phyloP scores from a whole-genome alignment of 2,888 invertebrate genomes.

The Ypsolopha sequella region DNA sequence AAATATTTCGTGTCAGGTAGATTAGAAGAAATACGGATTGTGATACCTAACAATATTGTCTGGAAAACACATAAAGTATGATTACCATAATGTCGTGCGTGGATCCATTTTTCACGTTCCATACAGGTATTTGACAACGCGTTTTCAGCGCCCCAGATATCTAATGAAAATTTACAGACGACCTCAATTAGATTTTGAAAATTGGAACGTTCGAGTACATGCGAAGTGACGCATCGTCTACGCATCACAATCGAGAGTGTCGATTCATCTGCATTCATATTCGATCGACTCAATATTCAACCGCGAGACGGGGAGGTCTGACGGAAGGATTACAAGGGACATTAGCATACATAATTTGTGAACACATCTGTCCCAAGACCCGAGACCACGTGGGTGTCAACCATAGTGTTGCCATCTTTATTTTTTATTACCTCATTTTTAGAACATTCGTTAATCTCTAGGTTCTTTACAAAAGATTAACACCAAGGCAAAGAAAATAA shows the following conservation, averaged over 20 bases:
- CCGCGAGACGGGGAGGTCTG: slow-evolving; percentile 42
- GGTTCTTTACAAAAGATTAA: too few relatives aligned
- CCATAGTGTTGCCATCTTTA: too few relatives aligned
- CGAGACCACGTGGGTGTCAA: slow-evolving; percentile 35
- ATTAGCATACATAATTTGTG: slow-evolving; percentile 67
- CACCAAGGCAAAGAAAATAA: too few relatives aligned
- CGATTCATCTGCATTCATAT: slow-evolving; percentile 33
- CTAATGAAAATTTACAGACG: too few relatives aligned
- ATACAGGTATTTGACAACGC: slow-evolving; percentile 2
- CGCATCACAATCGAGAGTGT: slow-evolving; percentile 17
- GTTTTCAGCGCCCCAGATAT: too few relatives aligned
- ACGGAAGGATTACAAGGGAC: slow-evolving; percentile 58
- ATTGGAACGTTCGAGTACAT: too few relatives aligned
- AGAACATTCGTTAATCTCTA: too few relatives aligned
- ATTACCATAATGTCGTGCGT: slow-evolving; percentile 51
- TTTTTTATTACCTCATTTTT: too few relatives aligned
- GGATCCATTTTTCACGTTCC: slow-evolving; percentile 7
- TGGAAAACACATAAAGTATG: slow-evolving; percentile 58
- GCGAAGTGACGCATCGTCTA: too few relatives aligned
- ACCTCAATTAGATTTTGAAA: slow-evolving; percentile 5
- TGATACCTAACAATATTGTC: slow-evolving; percentile 24
- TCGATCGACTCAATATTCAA: slow-evolving; percentile 35
- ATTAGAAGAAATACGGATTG: too few relatives aligned
- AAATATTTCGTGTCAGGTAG: too few relatives aligned
- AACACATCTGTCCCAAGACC: slow-evolving; percentile 37